phyloP scores from a whole-genome alignment of 1,140 invertebrate species.

The Eulimnadia texana region DNA sequence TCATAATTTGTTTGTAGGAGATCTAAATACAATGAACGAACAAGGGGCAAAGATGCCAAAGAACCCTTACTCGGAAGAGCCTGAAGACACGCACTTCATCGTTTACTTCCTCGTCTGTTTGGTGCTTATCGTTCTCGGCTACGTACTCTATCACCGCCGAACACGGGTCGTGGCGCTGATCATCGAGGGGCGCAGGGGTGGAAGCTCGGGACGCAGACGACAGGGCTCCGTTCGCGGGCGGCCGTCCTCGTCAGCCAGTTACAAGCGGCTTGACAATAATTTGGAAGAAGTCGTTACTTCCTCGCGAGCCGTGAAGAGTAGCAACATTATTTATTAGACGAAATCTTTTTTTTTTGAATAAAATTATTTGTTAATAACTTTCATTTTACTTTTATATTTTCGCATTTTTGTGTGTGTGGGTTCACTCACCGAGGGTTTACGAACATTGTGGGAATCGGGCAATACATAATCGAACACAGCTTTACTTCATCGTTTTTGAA shows the following conservation, averaged over 20 bases:
- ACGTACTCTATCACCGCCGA: neutral
- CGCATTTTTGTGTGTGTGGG: too few species aligned
- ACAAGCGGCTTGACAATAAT: neutral
- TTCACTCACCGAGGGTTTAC: too few species aligned
- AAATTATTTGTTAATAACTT: neutral
- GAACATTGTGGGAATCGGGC: too few species aligned
- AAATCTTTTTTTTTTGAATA: neutral
- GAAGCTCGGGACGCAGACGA: neutral
- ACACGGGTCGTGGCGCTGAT: neutral
- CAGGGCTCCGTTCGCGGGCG: neutral
- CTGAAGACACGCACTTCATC: slow-evolving; percentile 3
- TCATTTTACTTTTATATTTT: neutral
- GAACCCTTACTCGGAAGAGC: neutral
- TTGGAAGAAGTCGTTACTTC: slow-evolving; percentile 4
- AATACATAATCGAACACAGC: too few species aligned
- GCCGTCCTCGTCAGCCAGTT: slow-evolving; percentile 5
- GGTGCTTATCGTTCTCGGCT: neutral
- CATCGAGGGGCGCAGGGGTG: neutral
- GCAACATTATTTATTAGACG: slow-evolving; percentile 4
- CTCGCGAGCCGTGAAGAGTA: neutral
- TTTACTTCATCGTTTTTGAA: too few species aligned
- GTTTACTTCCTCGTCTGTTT: slow-evolving; percentile 3
- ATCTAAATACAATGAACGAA: slow-evolving; percentile 2
- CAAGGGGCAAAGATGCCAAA: neutral
- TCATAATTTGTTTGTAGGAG: too few species aligned